phyloP scores from a whole-genome alignment of 2,888 invertebrate genomes.

The Trichopoda pennipes region DNA sequence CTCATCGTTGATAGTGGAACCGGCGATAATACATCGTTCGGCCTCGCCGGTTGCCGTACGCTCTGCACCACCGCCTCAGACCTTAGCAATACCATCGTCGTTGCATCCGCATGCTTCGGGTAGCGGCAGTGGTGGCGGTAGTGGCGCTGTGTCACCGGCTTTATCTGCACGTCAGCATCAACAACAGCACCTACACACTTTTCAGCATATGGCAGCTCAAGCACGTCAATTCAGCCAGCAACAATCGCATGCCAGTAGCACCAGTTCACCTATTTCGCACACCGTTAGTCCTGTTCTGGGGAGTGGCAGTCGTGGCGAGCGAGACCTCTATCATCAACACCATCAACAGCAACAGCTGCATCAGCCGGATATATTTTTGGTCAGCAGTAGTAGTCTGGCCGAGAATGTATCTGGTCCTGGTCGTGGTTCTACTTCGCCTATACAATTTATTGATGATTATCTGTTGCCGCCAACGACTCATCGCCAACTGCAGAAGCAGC shows the following conservation, averaged over 20 bases:
- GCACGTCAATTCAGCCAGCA: constrained; percentile 69
- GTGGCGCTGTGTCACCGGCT: constrained; percentile 78
- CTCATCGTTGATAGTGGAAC: constrained; percentile 77
- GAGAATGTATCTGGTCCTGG: constrained; percentile 74
- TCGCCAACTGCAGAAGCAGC: constrained; percentile 70
- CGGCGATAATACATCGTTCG: constrained; percentile 79
- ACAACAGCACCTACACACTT: constrained; percentile 77
- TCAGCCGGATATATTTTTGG: constrained; percentile 80
- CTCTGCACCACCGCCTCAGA: constrained; percentile 79
- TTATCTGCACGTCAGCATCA: constrained; percentile 78
- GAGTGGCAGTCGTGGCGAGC: constrained; percentile 64
- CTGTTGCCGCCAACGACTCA: constrained; percentile 71
- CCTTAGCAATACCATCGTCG: constrained; percentile 75
- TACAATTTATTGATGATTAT: constrained; percentile 74
- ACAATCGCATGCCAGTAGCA: constrained; percentile 73
- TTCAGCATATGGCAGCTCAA: constrained; percentile 70
- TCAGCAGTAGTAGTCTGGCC: constrained; percentile 80
- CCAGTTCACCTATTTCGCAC: constrained; percentile 78
- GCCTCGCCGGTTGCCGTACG: constrained; percentile 78
- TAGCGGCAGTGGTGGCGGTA: constrained; percentile 74
- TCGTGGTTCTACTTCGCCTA: constrained; percentile 71
- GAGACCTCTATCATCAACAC: constrained; percentile 64
- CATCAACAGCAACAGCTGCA: constrained; percentile 68
- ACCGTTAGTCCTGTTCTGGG: constrained; percentile 76
- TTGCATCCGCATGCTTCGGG: constrained; percentile 69